These are phyloP conservation scores for Lithophane socia DNA, from an alignment of 2,888 invertebrate species.

Conservation along the genomic window DNA sequence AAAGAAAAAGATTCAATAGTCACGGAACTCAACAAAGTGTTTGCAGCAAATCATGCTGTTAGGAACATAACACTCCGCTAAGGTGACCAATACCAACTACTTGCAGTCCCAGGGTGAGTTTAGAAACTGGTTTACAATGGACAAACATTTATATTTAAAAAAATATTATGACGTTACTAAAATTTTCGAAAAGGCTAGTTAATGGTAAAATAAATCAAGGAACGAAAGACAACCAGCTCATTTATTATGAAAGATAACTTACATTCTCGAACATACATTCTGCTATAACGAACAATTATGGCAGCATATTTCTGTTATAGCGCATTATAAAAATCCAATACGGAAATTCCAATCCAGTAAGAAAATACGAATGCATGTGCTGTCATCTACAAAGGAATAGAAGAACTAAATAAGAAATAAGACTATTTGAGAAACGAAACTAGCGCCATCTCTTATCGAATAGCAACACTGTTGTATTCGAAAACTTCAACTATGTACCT, in stretches of 20 bases:
- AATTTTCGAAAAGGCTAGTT: neutral
- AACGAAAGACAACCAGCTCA: neutral
- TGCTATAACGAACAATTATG: neutral
- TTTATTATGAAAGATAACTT: neutral
- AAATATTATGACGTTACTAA: neutral
- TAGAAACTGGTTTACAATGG: neutral
- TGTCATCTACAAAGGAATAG: conserved; percentile 64
- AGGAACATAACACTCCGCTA: too few species aligned
- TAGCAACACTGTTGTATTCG: conserved; percentile 27
- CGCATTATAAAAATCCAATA: conserved; percentile 4
- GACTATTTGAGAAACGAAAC: conserved; percentile 14
- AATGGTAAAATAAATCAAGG: neutral
- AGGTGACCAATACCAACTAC: too few species aligned
- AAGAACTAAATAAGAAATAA: conserved; percentile 11
- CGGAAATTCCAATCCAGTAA: neutral
- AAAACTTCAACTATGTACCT: too few species aligned
- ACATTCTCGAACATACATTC: neutral
- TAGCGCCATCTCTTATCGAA: conserved; percentile 62
- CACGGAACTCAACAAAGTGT: too few species aligned
- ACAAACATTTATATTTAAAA: neutral
- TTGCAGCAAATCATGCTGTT: too few species aligned
- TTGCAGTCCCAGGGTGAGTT: neutral
- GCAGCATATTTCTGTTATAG: neutral
- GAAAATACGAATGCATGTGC: neutral
- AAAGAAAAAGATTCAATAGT: too few species aligned